These are phyloP conservation scores for Wiebesia pumilae DNA, from an alignment of 1,140 invertebrate species.

Conservation along the genomic window DNA sequence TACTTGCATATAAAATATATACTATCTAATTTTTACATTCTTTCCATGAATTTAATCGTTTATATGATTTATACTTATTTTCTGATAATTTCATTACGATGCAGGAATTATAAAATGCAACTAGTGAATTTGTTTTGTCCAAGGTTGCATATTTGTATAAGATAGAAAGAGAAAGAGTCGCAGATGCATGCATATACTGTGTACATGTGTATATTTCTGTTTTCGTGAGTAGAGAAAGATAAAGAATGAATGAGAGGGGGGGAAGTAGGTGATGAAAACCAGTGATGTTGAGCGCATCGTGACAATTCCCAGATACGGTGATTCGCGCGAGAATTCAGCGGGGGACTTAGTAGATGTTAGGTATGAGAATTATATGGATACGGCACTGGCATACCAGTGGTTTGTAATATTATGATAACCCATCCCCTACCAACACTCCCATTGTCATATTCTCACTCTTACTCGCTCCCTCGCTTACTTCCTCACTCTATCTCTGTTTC, in stretches of 20 bases:
- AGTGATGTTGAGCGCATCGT: constrained; percentile 55
- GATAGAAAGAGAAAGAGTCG: constrained; percentile 23
- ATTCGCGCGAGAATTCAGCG: constrained; percentile 63
- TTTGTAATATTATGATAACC: constrained; percentile 76
- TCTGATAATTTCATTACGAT: too few species aligned
- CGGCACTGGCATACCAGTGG: constrained; percentile 69
- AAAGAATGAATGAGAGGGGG: not conserved
- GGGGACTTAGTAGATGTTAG: constrained; percentile 66
- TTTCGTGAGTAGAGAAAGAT: constrained; percentile 12
- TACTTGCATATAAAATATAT: too few species aligned
- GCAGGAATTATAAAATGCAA: too few species aligned
- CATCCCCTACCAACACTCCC: constrained; percentile 63
- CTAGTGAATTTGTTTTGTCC: too few species aligned
- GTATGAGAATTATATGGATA: constrained; percentile 70
- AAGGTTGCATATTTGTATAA: too few species aligned
- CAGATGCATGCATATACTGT: too few species aligned
- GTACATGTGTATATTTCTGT: too few species aligned
- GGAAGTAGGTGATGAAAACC: not conserved
- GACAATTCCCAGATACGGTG: constrained; percentile 71
- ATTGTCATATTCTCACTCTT: constrained; percentile 59
- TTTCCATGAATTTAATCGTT: too few species aligned
- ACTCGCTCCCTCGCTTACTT: constrained; percentile 58
- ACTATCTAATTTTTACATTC: too few species aligned
- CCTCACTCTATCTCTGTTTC: constrained; percentile 42
- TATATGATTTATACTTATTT: too few species aligned